Evolutionary conservation across 2,113 vertebrate genomes (phyloP), one percentile per base, ranked within the genome.

Genomic region (Pongo abelii): DNA sequence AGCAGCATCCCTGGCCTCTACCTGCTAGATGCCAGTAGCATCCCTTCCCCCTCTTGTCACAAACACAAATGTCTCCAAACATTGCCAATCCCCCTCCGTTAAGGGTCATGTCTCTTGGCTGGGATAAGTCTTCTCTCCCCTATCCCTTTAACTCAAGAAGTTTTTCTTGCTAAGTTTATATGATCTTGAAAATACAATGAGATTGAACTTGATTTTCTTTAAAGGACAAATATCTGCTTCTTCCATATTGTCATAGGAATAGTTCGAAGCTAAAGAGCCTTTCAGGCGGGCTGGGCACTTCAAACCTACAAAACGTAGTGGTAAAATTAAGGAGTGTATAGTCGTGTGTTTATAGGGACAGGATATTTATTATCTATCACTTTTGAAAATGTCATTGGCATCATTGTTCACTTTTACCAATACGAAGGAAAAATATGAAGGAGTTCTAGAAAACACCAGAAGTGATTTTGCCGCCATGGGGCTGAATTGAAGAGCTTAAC

Each of bases 401-500:
- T 94, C 80, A n/a, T 43, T 1, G 0, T 52, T 91, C 59, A 59
- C 48, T 59, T 4, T 92, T 72, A 79, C 67, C 92, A 46, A 72
- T 94, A 81, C 32, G 78, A 90, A 83, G 84, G 89, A 83, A 92
- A 91, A 84, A 92, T 80, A 46, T 11, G 88, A 95, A 86, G 84
- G 84, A 84, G 69, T 87, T 46, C 43, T 81, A 55, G 70, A 91
- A 92, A 93, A 38, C 0, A 3, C 91, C 91, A 6, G 70, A 93
- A 93, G 87, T 97, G 70, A 72, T 79, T 95, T 89, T 93, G 87
- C n/a, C 94, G 88, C 80, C 80, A 14, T 30, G 30, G 57, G 77
- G 38, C 78, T 94, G 67, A 97, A 93, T 6, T 43, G 94, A 94
- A 95, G 94, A 93, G 67, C 67, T 86, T 97, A 97, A 94, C 80